phyloP scores from a whole-genome alignment of 2,797 vertebrate genomes.

The Cynodonichthys magdalenae region DNA sequence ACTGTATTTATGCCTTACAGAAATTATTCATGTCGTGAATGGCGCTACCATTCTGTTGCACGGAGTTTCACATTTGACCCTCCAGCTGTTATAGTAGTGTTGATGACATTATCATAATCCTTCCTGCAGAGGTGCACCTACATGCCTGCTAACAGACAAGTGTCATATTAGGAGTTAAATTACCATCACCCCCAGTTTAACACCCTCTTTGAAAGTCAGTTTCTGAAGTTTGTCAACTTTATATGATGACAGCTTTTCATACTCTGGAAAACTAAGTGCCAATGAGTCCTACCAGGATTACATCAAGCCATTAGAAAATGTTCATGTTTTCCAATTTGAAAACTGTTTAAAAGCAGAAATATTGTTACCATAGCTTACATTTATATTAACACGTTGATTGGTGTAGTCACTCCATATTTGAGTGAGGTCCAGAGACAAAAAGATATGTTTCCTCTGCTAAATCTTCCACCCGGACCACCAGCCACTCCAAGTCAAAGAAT shows the following conservation, averaged over 20 bases:
- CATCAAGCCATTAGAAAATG: conserved; percentile 12
- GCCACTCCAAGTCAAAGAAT: conserved; percentile 74
- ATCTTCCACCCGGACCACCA: conserved; percentile 66
- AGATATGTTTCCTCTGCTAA: conserved; percentile 34
- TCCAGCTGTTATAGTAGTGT: conserved; percentile 55
- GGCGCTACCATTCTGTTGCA: conserved; percentile 1
- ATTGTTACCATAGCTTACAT: conserved; percentile 1
- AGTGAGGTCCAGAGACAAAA: conserved; percentile 6
- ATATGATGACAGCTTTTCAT: conserved; percentile 74
- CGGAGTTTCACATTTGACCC: conserved; percentile 20
- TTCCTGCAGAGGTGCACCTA: conserved; percentile 39
- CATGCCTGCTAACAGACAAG: conserved; percentile 69
- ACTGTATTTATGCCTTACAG: not conserved
- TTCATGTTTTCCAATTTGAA: not conserved
- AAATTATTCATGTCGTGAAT: conserved; percentile 3
- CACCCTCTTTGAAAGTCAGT: conserved; percentile 36
- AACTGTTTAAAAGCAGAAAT: not conserved
- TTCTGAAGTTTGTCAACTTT: conserved; percentile 68
- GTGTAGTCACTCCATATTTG: not conserved
- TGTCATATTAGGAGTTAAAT: conserved; percentile 68
- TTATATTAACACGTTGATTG: not conserved
- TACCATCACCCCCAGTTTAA: conserved; percentile 49
- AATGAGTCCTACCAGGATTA: conserved; percentile 22
- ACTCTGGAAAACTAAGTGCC: conserved; percentile 37
- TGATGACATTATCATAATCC: conserved; percentile 37